phyloP scores from a whole-genome alignment of 2,113 vertebrate genomes.

The Sylvicapra grimmia region DNA sequence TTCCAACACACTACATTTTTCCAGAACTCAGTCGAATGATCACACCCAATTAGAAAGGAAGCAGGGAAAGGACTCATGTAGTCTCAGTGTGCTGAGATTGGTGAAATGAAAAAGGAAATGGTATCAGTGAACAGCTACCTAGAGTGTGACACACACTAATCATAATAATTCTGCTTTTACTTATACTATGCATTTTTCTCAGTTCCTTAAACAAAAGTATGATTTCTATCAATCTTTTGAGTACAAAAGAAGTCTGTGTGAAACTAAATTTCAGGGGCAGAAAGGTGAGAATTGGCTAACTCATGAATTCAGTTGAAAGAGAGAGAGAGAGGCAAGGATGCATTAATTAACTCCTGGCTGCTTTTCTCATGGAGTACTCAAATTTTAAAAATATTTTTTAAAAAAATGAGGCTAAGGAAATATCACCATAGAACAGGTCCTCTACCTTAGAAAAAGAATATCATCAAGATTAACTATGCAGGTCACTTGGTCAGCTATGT shows the following conservation, averaged over 20 bases:
- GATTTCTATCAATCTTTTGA: background rate
- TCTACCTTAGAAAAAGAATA: background rate
- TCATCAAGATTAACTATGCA: background rate
- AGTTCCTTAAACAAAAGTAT: background rate
- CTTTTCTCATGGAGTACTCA: background rate
- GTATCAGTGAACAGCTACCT: background rate
- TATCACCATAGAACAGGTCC: background rate
- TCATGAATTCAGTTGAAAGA: background rate
- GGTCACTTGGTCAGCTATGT: background rate
- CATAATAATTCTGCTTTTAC: background rate
- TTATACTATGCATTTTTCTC: background rate
- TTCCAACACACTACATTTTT: background rate
- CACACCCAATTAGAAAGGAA: background rate
- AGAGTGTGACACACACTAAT: background rate
- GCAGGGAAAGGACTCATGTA: background rate
- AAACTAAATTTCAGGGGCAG: background rate
- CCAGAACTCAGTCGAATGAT: background rate
- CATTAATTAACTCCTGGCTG: background rate
- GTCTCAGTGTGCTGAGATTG: background rate
- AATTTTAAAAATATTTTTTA: background rate
- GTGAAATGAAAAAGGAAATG: background rate
- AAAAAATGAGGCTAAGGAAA: background rate
- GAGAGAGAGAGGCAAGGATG: background rate
- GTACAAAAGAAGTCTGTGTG: background rate
- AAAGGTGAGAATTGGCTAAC: background rate